Evolutionary conservation across 1,140 invertebrate species (phyloP).

Genomic region (Zaprionus ghesquierei): DNA sequence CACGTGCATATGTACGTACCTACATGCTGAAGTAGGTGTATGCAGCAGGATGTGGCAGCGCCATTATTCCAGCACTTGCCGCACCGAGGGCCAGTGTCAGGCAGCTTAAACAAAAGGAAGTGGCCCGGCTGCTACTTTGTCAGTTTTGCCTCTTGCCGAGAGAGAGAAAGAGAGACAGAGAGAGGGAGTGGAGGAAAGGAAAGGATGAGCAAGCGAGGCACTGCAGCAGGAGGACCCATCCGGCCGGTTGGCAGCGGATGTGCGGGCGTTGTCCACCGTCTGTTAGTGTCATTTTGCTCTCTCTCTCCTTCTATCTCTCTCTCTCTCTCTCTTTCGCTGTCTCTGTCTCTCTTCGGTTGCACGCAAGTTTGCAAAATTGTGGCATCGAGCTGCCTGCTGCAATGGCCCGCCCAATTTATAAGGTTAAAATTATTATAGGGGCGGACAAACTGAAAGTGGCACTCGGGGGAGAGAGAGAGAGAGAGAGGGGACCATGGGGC

Average conservation of each 20-base stretch:
- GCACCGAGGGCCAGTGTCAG: constrained; percentile 63
- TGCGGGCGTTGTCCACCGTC: constrained; percentile 45
- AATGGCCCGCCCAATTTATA: constrained; percentile 66
- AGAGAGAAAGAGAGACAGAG: not conserved
- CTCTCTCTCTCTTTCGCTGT: not conserved
- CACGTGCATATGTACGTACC: constrained; percentile 2
- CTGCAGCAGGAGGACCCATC: constrained; percentile 31
- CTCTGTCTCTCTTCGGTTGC: constrained; percentile 60
- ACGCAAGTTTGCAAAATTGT: constrained; percentile 80
- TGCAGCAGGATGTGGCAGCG: constrained; percentile 18
- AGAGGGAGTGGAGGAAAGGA: not conserved
- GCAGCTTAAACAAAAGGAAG: constrained; percentile 78
- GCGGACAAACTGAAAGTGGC: too few relatives aligned
- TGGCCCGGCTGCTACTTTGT: constrained; percentile 77
- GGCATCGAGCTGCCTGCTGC: constrained; percentile 49
- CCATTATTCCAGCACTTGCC: constrained; percentile 59
- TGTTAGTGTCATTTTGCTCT: constrained; percentile 1
- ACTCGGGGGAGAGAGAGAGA: too few relatives aligned
- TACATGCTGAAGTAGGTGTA: constrained; percentile 33
- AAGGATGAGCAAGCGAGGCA: not conserved
- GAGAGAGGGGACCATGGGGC: not conserved
- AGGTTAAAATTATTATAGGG: constrained; percentile 71
- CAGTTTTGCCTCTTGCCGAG: constrained; percentile 63
- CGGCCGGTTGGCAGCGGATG: constrained; percentile 60
- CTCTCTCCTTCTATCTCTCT: constrained; percentile 30